A percentile compares a stretch with the other conserved stretches of the same genome.
Evolutionary conservation across 2,797 vertebrate species (phyloP).

Genomic region (Syndactyla subalaris): DNA sequence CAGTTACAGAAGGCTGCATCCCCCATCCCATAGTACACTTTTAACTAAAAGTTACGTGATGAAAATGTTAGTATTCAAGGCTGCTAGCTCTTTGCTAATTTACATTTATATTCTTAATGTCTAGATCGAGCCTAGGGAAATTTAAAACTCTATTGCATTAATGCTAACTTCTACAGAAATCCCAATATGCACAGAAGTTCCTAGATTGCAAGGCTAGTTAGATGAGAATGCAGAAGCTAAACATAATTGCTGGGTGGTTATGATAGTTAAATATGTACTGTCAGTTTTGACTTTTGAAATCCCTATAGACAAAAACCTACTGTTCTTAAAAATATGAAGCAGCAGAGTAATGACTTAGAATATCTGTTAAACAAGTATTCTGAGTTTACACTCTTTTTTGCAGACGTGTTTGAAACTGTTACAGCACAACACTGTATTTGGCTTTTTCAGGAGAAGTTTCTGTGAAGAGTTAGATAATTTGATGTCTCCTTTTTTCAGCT

Average conservation of each 20-base stretch:
- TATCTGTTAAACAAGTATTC: conserved; percentile 41
- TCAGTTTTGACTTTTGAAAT: conserved; percentile 68
- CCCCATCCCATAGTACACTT: conserved; percentile 46
- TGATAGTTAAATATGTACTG: conserved; percentile 73
- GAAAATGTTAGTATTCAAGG: conserved; percentile 74
- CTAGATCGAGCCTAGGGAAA: conserved; percentile 78
- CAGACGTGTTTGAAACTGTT: not conserved
- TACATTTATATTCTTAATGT: conserved; percentile 82
- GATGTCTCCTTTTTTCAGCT: not conserved
- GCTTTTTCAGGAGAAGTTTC: conserved; percentile 24
- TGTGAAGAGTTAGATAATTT: conserved; percentile 5
- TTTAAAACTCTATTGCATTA: conserved; percentile 80
- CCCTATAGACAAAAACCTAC: conserved; percentile 13
- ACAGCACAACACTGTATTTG: not conserved
- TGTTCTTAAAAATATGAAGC: conserved; percentile 42
- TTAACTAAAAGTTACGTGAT: conserved; percentile 61
- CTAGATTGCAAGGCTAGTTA: conserved; percentile 63
- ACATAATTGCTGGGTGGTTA: conserved; percentile 69
- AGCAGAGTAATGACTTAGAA: conserved; percentile 53
- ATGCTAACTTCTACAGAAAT: conserved; percentile 76
- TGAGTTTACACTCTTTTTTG: conserved; percentile 12
- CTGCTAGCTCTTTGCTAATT: conserved; percentile 77
- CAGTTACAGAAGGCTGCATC: conserved; percentile 42
- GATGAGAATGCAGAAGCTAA: conserved; percentile 67
- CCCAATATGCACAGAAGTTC: conserved; percentile 69